Conservation (phyloP, 2,888 invertebrate genomes). For the Drosophila multiciliata region DNA sequence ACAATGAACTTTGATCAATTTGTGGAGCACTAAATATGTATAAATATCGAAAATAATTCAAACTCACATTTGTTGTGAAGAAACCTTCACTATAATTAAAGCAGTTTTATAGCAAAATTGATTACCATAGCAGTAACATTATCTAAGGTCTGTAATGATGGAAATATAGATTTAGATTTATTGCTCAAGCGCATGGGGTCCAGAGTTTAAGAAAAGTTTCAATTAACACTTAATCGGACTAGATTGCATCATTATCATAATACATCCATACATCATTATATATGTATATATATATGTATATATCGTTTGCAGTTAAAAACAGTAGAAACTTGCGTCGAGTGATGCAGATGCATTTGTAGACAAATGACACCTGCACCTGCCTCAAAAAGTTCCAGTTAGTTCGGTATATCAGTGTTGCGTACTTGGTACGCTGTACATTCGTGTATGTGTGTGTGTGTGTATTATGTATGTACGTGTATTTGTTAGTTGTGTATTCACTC, state of each 20-base stretch:
- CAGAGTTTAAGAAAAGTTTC: conserved; percentile 19
- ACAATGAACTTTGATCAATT: not conserved
- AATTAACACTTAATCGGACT: conserved; percentile 13
- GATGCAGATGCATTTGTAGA: conserved; percentile 12
- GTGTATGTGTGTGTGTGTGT: not conserved
- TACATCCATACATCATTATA: not conserved
- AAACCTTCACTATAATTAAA: not conserved
- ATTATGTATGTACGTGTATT: not conserved
- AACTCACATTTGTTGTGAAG: not conserved
- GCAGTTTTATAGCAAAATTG: not conserved
- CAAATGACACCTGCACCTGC: conserved; percentile 14
- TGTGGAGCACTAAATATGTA: not conserved
- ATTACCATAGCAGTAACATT: too few species aligned
- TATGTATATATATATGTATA: not conserved
- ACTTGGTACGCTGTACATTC: conserved; percentile 26
- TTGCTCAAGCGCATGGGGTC: conserved; percentile 7
- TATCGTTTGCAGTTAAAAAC: not conserved
- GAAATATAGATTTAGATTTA: not conserved
- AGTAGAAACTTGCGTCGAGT: conserved; percentile 4
- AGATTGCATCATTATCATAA: conserved; percentile 27
- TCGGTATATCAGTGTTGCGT: conserved; percentile 21
- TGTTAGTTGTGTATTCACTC: conserved; percentile 8
- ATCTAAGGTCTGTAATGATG: not conserved
- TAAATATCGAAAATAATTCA: not conserved
- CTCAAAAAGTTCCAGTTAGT: conserved; percentile 19